A percentile compares a stretch with the other conserved stretches of the same genome.
Evolutionary conservation across 1,140 invertebrate genomes (phyloP).

Genomic region (Micrasema longulum): DNA sequence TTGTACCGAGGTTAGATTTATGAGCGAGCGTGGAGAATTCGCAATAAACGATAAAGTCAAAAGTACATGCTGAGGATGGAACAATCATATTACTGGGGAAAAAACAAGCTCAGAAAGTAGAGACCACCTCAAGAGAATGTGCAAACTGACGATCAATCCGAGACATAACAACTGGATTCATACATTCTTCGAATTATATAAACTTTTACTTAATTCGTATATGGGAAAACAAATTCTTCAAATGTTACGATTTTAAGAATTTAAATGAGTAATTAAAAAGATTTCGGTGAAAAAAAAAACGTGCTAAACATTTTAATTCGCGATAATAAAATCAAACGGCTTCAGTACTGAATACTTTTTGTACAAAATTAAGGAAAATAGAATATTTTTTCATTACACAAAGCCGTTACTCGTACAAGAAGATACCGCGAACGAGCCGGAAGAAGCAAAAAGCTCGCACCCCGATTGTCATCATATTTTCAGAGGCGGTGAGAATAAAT

Average conservation of each 20-base stretch:
- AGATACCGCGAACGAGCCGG: slow-evolving; percentile 13
- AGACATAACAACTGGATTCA: slow-evolving; percentile 28
- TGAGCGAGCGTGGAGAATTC: slow-evolving; percentile 44
- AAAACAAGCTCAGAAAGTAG: too few species aligned
- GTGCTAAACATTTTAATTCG: too few species aligned
- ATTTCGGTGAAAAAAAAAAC: too few species aligned
- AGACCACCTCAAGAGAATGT: slow-evolving; percentile 16
- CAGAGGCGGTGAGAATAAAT: slow-evolving; percentile 44
- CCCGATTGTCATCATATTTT: slow-evolving; percentile 46
- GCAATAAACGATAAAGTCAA: slow-evolving; percentile 35
- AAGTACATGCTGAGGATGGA: not conserved
- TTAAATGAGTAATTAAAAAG: too few species aligned
- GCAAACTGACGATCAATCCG: too few species aligned
- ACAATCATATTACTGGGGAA: slow-evolving; percentile 50
- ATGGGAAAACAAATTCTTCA: too few species aligned
- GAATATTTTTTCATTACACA: slow-evolving; percentile 4
- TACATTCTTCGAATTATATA: slow-evolving; percentile 18
- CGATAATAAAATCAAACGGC: too few species aligned
- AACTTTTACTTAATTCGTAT: too few species aligned
- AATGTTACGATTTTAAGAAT: too few species aligned
- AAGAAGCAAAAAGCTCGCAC: slow-evolving; percentile 21
- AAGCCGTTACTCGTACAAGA: slow-evolving; percentile 7
- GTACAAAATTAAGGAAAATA: too few species aligned
- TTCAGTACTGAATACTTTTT: too few species aligned
- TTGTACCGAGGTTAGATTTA: slow-evolving; percentile 49